A percentile compares a stretch with the other conserved stretches of the same genome.
Conservation (phyloP, 2,113 vertebrate genomes). For the Myotis brandtii region DNA sequence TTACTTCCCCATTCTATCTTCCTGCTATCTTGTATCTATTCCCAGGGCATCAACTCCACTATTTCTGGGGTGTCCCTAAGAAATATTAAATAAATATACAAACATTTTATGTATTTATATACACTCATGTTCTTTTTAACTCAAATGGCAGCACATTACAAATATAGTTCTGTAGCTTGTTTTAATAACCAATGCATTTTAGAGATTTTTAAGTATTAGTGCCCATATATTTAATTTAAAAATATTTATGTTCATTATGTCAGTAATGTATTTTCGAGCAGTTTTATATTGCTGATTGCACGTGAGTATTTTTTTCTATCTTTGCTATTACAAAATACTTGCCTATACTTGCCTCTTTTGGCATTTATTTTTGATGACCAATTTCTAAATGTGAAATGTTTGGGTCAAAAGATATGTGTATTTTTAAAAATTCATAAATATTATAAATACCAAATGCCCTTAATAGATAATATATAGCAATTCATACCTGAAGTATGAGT, state of each 20-base stretch:
- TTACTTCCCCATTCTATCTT: background rate
- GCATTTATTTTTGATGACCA: background rate
- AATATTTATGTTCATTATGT: background rate
- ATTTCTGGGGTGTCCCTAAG: background rate
- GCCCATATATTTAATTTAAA: background rate
- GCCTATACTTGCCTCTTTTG: background rate
- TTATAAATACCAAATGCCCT: background rate
- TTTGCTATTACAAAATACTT: background rate
- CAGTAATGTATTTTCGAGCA: background rate
- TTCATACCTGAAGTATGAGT: background rate
- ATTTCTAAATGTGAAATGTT: background rate
- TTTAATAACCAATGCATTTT: background rate
- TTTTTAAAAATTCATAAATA: background rate
- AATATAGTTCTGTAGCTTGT: background rate
- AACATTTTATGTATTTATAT: background rate
- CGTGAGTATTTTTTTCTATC: background rate
- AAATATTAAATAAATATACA: background rate
- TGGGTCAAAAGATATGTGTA: background rate
- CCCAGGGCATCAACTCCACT: background rate
- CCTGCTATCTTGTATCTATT: background rate
- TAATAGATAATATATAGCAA: background rate
- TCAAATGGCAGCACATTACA: background rate
- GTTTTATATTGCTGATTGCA: background rate
- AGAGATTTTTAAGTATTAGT: background rate
- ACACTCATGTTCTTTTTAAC: background rate